These are phyloP conservation scores for Liparis tanakae DNA, from an alignment of 2,797 vertebrate species.

Conservation along the genomic window DNA sequence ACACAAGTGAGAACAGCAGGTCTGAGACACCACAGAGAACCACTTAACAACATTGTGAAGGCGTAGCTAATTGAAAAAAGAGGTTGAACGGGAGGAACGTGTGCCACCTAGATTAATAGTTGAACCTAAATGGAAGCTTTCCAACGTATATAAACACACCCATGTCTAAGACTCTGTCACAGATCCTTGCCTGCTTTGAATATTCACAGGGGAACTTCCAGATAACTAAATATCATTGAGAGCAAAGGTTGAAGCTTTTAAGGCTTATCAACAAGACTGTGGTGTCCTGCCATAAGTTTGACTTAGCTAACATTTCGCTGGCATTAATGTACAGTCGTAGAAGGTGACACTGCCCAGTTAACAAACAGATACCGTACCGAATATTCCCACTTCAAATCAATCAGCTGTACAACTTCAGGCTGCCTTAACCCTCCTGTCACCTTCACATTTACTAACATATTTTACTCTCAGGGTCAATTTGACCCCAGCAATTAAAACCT, in stretches of 20 bases:
- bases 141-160: constrained; percentile 5
- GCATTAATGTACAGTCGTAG: background rate
- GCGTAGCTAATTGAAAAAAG: background rate
- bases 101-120: background rate
- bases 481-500: too few relatives aligned
- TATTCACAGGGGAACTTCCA: background rate
- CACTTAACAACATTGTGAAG: background rate
- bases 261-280: background rate
- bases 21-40: constrained; percentile 25
- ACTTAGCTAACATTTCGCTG: background rate
- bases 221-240: background rate
- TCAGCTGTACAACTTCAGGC: background rate
- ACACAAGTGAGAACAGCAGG: constrained; percentile 65
- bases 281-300: background rate
- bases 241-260: background rate
- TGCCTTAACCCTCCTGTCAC: too few relatives aligned
- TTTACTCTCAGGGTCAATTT: too few relatives aligned
- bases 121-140: background rate
- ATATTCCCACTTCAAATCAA: background rate
- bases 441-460: too few relatives aligned
- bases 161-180: background rate
- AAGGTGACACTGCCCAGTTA: background rate
- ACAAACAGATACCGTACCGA: background rate
- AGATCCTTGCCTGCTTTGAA: background rate
- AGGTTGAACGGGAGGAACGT: background rate